Evolutionary conservation across 2,888 invertebrate species (phyloP).

Genomic region (Nymphalis urticae): DNA sequence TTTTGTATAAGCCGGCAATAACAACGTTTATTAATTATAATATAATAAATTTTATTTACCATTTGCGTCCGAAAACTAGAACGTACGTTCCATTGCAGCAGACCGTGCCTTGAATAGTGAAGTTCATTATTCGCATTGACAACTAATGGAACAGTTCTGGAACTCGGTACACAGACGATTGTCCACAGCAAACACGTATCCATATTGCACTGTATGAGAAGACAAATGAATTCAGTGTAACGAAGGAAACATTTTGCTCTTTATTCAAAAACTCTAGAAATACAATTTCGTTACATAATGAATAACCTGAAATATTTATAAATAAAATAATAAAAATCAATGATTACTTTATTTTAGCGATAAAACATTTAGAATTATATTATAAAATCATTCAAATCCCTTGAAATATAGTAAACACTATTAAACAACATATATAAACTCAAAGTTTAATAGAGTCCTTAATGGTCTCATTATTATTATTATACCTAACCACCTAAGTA

Average conservation of each 20-base stretch:
- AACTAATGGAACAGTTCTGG: slow-evolving; percentile 1
- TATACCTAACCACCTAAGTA: too few relatives aligned
- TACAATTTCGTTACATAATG: too few relatives aligned
- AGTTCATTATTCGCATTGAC: slow-evolving; percentile 25
- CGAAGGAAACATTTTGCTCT: slow-evolving; percentile 1
- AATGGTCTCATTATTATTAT: too few relatives aligned
- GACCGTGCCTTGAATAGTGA: slow-evolving; percentile 26
- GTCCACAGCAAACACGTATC: not conserved
- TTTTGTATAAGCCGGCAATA: not conserved
- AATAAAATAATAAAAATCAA: too few relatives aligned
- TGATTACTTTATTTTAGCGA: too few relatives aligned
- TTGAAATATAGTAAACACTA: too few relatives aligned
- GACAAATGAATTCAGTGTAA: not conserved
- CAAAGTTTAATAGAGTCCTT: too few relatives aligned
- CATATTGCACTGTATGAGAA: not conserved
- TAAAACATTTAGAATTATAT: too few relatives aligned
- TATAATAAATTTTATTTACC: not conserved
- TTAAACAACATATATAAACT: too few relatives aligned
- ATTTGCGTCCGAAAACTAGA: slow-evolving; percentile 8
- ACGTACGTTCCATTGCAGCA: slow-evolving; percentile 7
- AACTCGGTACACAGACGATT: not conserved
- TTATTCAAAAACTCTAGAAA: too few relatives aligned
- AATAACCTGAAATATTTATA: too few relatives aligned
- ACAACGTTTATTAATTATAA: not conserved
- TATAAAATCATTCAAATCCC: too few relatives aligned